These are phyloP conservation scores for Synergus umbraculus DNA, from an alignment of 2,888 invertebrate species.

Conservation along the genomic window DNA sequence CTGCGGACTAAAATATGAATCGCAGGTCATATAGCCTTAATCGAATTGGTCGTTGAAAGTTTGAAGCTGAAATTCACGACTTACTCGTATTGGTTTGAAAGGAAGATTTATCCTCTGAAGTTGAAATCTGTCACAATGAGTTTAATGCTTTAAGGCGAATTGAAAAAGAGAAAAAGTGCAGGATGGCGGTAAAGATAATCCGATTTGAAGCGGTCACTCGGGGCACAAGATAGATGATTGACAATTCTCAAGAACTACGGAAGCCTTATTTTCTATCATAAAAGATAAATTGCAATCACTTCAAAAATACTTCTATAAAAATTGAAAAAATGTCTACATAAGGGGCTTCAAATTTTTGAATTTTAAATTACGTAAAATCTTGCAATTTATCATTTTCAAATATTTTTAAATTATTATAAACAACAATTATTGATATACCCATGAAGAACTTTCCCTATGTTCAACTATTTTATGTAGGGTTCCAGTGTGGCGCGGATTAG, in stretches of 20 bases:
- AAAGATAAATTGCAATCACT: no score
- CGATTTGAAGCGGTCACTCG: constrained; percentile 49
- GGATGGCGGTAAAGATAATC: constrained; percentile 53
- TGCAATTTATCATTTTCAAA: no score
- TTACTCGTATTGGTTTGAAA: neutral
- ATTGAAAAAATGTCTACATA: no score
- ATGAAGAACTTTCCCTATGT: no score
- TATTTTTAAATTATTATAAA: no score
- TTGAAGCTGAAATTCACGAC: neutral
- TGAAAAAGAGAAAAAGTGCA: constrained; percentile 52
- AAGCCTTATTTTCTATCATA: constrained; percentile 58
- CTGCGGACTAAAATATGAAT: neutral
- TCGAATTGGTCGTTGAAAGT: neutral
- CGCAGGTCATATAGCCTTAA: neutral
- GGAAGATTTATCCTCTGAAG: constrained; percentile 40
- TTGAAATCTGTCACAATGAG: constrained; percentile 49
- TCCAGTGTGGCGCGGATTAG: no score
- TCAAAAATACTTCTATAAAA: no score
- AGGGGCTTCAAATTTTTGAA: no score
- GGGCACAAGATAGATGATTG: neutral
- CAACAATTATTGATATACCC: no score
- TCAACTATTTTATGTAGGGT: no score
- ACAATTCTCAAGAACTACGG: neutral
- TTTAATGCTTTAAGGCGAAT: constrained; percentile 48
- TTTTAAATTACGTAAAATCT: no score